Conservation (phyloP, 2,888 invertebrate genomes). For the Ormyrus pomaceus region DNA sequence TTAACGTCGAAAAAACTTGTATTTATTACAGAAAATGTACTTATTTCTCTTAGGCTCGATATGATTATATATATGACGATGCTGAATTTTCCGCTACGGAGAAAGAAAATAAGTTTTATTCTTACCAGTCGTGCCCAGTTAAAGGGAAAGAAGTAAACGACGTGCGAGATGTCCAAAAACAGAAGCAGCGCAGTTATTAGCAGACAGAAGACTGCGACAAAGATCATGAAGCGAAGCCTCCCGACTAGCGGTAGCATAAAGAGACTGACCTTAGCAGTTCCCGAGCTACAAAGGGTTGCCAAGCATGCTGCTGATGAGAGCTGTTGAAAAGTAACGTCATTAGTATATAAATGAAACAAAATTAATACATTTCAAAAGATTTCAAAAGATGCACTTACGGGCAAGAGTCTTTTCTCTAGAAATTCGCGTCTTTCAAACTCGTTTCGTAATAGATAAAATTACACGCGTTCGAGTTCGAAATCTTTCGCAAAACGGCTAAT, state of each 20-base stretch:
- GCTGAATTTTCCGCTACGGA: no score
- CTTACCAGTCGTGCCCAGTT: slow-evolving; percentile 88
- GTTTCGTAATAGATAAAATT: slow-evolving; percentile 17
- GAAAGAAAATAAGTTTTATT: slow-evolving; percentile 58
- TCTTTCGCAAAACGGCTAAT: slow-evolving; percentile 27
- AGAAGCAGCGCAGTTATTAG: slow-evolving; percentile 85
- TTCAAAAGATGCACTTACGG: not conserved
- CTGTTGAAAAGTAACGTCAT: slow-evolving; percentile 71
- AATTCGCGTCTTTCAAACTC: not conserved
- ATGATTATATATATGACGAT: no score
- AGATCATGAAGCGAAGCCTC: slow-evolving; percentile 86
- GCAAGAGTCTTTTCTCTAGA: not conserved
- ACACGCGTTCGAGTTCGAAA: slow-evolving; percentile 1
- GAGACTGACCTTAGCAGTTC: slow-evolving; percentile 85
- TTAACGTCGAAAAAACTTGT: not conserved
- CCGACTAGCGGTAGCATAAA: slow-evolving; percentile 87
- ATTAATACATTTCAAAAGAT: not conserved
- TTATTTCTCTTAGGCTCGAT: no score
- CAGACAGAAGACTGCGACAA: slow-evolving; percentile 85
- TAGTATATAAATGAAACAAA: not conserved
- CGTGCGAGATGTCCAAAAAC: slow-evolving; percentile 88
- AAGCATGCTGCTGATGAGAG: slow-evolving; percentile 85
- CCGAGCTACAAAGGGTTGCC: slow-evolving; percentile 85
- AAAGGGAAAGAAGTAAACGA: slow-evolving; percentile 86
- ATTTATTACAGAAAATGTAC: no score